These are phyloP conservation scores for Malurus melanocephalus DNA, from an alignment of 2,113 vertebrate genomes.

Conservation along the genomic window DNA sequence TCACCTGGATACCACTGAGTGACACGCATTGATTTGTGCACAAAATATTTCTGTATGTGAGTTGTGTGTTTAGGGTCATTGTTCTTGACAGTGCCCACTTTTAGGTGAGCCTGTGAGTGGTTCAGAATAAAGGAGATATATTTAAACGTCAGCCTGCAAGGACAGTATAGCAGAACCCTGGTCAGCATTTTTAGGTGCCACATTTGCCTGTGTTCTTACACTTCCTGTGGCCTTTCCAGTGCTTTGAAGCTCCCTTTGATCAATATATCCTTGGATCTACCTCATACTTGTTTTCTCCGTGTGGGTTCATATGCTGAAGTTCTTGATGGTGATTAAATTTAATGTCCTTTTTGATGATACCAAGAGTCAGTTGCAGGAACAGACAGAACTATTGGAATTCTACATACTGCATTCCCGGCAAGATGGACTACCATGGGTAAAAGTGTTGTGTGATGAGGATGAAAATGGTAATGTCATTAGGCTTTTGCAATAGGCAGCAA, in stretches of 20 bases:
- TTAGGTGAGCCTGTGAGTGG: background rate
- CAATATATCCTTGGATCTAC: background rate
- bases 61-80: background rate
- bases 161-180: background rate
- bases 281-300: accelerated
- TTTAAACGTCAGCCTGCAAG: background rate
- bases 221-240: background rate
- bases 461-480: background rate
- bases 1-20: background rate
- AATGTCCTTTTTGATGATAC: background rate
- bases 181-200: background rate
- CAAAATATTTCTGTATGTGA: background rate
- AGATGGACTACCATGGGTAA: background rate
- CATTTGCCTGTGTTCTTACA: background rate
- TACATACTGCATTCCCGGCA: accelerated
- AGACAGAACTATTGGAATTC: background rate
- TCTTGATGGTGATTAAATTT: background rate
- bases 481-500: background rate
- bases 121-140: background rate
- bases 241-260: background rate
- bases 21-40: background rate
- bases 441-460: background rate
- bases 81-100: background rate
- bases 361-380: background rate
- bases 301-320: background rate